These are phyloP conservation scores for Nomada fucata DNA, from an alignment of 2,888 invertebrate species.

Conservation along the genomic window DNA sequence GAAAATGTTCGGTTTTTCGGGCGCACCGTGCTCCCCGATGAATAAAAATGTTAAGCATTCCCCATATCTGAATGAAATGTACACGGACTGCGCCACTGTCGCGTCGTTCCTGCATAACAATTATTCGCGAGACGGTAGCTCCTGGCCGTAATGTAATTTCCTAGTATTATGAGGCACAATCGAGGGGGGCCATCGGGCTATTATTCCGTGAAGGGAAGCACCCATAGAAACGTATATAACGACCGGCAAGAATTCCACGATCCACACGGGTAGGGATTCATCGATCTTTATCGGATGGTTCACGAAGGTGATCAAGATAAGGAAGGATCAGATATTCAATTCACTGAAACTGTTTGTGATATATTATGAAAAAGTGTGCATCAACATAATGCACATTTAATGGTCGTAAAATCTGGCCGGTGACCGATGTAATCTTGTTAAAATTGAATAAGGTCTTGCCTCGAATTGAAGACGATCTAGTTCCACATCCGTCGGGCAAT, in stretches of 20 bases:
- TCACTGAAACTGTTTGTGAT: not conserved
- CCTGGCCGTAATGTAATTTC: constrained; percentile 51
- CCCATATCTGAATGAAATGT: not conserved
- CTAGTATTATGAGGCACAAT: constrained; percentile 53
- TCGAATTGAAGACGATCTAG: constrained; percentile 15
- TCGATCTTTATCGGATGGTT: constrained; percentile 36
- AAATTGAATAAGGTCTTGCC: constrained; percentile 20
- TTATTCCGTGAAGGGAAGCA: constrained; percentile 44
- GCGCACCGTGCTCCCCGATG: not conserved
- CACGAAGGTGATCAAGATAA: constrained; percentile 14
- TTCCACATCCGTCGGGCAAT: constrained; percentile 15
- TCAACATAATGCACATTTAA: not conserved
- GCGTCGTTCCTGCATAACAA: constrained; percentile 48
- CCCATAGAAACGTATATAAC: constrained; percentile 30
- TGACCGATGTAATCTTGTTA: not conserved
- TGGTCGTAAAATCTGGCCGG: constrained; percentile 12
- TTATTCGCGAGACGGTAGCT: constrained; percentile 47
- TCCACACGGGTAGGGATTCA: constrained; percentile 1
- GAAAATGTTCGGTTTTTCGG: not conserved
- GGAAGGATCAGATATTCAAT: not conserved
- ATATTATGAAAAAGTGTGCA: not conserved
- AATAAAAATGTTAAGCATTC: not conserved
- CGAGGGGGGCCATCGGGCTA: constrained; percentile 38
- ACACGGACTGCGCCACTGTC: constrained; percentile 30
- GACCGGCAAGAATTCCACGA: constrained; percentile 26